Percentiles rank a stretch among this genome's conserved stretches.
These are phyloP conservation scores for Troides aeacus DNA, from an alignment of 2,888 invertebrate genomes.

Conservation along the genomic window DNA sequence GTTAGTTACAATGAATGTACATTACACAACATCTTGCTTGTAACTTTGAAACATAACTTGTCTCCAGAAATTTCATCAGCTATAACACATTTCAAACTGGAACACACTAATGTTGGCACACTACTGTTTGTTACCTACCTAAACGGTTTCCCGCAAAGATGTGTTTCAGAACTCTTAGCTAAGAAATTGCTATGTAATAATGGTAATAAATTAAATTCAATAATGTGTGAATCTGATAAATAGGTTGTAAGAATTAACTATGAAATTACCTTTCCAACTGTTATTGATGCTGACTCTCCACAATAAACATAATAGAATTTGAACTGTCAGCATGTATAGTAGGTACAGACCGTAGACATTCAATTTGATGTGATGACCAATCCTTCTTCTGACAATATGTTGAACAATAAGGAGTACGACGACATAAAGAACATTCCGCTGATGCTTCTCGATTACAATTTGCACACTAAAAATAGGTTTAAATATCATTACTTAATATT, in stretches of 20 bases:
- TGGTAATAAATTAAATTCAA: too few species aligned
- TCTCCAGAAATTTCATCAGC: too few species aligned
- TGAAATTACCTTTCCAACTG: constrained; percentile 34
- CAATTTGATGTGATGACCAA: constrained; percentile 91
- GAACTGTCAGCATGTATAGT: constrained; percentile 67
- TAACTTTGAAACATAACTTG: too few species aligned
- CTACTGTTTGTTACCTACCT: too few species aligned
- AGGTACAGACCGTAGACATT: constrained; percentile 86
- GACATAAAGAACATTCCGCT: constrained; percentile 92
- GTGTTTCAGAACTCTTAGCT: too few species aligned
- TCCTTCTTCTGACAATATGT: constrained; percentile 95
- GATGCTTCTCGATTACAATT: constrained; percentile 94
- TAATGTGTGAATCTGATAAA: neutral
- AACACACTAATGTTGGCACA: too few species aligned
- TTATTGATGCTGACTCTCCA: constrained; percentile 86
- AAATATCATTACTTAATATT: too few species aligned
- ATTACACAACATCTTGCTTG: too few species aligned
- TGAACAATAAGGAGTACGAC: constrained; percentile 93
- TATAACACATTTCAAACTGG: too few species aligned
- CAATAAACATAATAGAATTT: constrained; percentile 92
- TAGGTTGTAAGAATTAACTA: neutral
- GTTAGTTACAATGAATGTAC: too few species aligned
- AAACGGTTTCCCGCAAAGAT: too few species aligned
- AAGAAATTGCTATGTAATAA: too few species aligned
- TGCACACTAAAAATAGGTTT: constrained; percentile 83